These are phyloP conservation scores for Leptodirus hochenwartii DNA, from an alignment of 2,888 invertebrate species.

Conservation along the genomic window DNA sequence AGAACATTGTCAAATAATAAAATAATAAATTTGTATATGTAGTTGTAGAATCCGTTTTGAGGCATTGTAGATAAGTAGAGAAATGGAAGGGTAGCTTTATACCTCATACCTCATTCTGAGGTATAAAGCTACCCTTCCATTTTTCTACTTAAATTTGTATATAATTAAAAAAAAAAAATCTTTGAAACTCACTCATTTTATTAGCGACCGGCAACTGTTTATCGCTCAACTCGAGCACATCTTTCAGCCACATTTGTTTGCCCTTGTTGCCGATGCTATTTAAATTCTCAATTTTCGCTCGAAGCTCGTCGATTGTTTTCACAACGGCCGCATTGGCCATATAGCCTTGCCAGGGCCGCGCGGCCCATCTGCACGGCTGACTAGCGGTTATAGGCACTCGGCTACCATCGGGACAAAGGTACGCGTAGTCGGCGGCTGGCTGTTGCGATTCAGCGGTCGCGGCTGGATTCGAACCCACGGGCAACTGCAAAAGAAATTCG, in stretches of 20 bases:
- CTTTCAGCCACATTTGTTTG: conserved; percentile 27
- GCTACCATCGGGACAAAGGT: conserved; percentile 63
- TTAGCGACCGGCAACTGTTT: conserved; percentile 31
- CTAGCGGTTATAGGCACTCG: conserved; percentile 43
- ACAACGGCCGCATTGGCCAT: conserved; percentile 45
- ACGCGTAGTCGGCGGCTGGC: conserved; percentile 50
- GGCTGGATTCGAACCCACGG: conserved; percentile 39
- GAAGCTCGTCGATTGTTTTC: conserved; percentile 32
- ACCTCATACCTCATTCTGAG: too few species aligned
- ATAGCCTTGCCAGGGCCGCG: conserved; percentile 69
- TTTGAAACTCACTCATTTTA: conserved; percentile 20
- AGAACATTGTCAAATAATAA: too few species aligned
- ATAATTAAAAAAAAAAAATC: too few species aligned
- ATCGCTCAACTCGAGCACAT: conserved; percentile 37
- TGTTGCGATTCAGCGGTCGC: conserved; percentile 37
- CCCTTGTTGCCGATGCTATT: conserved; percentile 26
- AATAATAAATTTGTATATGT: too few species aligned
- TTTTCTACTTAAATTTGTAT: too few species aligned
- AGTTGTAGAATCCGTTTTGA: too few species aligned
- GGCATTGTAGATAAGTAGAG: too few species aligned
- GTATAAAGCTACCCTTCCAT: too few species aligned
- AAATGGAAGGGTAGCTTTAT: too few species aligned
- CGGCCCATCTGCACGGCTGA: conserved; percentile 68
- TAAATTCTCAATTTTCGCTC: conserved; percentile 36
- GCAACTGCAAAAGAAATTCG: conserved; percentile 29